Evolutionary conservation across 2,797 vertebrate genomes (phyloP).

Genomic region (Tragopan temminckii): DNA sequence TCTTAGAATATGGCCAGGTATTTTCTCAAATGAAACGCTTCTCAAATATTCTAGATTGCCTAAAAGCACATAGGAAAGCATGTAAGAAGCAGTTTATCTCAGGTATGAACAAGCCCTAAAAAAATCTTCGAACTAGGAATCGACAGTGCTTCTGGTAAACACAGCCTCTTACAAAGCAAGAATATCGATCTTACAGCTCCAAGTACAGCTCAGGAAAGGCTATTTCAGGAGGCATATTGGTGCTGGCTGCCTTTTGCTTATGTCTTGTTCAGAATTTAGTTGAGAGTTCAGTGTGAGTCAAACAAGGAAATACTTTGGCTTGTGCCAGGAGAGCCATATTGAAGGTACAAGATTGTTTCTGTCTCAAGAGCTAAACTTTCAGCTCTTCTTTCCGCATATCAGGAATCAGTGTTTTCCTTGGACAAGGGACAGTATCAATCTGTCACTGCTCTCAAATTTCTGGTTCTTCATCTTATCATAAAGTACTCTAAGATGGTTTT

Average conservation of each 20-base stretch:
- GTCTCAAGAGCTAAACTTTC: neutral
- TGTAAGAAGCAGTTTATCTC: neutral
- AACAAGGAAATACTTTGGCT: neutral
- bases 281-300: neutral
- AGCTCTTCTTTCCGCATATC: neutral
- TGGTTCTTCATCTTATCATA: constrained; percentile 34
- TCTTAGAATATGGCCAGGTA: neutral
- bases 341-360: constrained; percentile 6
- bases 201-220: neutral
- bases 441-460: constrained; percentile 21
- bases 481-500: constrained; percentile 1
- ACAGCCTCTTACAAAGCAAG: neutral
- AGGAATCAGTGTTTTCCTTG: constrained; percentile 49
- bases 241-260: neutral
- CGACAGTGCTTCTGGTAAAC: neutral
- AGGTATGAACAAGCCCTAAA: constrained; percentile 24
- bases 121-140: neutral
- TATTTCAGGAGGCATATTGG: neutral
- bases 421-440: constrained; percentile 10
- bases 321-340: neutral
- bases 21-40: constrained; percentile 34
- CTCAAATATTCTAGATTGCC: constrained; percentile 8
- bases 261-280: neutral
- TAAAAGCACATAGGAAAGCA: neutral
- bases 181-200: neutral